Evolutionary conservation across 2,797 vertebrate genomes (phyloP), one percentile per base, ranked within the genome.

Genomic region (Gastrophryne carolinensis): DNA sequence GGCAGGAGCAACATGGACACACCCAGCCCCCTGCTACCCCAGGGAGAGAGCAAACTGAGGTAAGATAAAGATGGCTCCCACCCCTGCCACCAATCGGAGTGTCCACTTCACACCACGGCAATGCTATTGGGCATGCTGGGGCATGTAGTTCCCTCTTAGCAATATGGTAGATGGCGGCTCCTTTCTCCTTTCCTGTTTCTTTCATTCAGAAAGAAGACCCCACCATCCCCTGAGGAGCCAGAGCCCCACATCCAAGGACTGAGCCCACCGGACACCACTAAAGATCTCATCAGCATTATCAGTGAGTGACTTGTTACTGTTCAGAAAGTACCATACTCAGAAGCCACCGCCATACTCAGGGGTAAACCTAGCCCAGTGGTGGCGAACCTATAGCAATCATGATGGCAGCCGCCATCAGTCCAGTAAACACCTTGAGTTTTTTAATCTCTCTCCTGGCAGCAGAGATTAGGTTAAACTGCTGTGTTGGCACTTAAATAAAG

Each of bases 231-330:
- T 1, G 6, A 34, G 3, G 6, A 3, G 10, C 5, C 11, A 9
- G 47, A 50, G 17, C 19, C 49, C 23, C n/a, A 17, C 7, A 26
- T 15, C 7, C 10, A 1, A 52, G 44, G 52, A 8, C 35, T 8
- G 15, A 35, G 5, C 12, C 1, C 3, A 1, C 4, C 9, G 1
- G 58, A 63, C 4, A 23, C 37, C n/a, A 52, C 30, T 17, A 26
- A 7, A n/a, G 58, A 72, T 47, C 30, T 63, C 3, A 34, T 62
- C 3, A 47, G 53, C 1, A 13, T 62, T 0, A 62, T 72, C 1
- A 47, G 70, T 72, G 58, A 72, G 68, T 15, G 26, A 21, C 49
- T 6, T 1, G n/a, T n/a, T n/a, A n/a, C n/a, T n/a, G n/a, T n/a
- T n/a, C n/a, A n/a, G n/a, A n/a, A n/a, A n/a, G n/a, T n/a, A n/a